phyloP scores from a whole-genome alignment of 2,888 invertebrate species.

The Glaucopsyche alexis region DNA sequence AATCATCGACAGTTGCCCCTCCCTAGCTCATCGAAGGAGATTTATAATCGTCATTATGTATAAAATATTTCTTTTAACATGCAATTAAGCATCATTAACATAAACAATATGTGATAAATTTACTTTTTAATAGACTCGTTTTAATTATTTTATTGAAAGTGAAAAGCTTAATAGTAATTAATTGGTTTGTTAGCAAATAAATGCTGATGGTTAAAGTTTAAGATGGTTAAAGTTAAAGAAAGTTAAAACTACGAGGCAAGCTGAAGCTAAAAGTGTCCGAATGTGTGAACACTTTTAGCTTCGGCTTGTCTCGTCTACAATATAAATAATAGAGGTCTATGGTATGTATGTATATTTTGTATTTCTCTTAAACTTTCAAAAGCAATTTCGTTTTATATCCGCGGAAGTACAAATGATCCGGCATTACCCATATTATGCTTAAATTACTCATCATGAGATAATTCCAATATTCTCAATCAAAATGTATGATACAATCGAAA shows the following conservation, averaged over 20 bases:
- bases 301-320: too few relatives aligned
- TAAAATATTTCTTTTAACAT: constrained; percentile 78
- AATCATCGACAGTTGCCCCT: constrained; percentile 41
- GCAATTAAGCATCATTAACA: constrained; percentile 79
- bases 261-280: too few relatives aligned
- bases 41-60: constrained; percentile 79
- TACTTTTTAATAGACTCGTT: constrained; percentile 45
- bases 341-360: neutral
- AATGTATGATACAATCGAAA: constrained; percentile 1
- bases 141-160: constrained; percentile 19
- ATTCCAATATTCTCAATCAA: constrained; percentile 1
- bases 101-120: constrained; percentile 66
- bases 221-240: neutral
- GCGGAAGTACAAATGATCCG: neutral
- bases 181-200: neutral
- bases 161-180: neutral
- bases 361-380: neutral
- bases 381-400: neutral
- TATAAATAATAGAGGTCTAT: too few relatives aligned
- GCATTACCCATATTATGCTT: neutral
- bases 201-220: neutral
- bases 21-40: constrained; percentile 62
- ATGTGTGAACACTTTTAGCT: too few relatives aligned
- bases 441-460: constrained; percentile 12
- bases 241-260: too few relatives aligned